Percentiles rank a stretch among this genome's conserved stretches.
Evolutionary conservation across 2,113 vertebrate genomes (phyloP).

Genomic region (Telmatochromis sp.): DNA sequence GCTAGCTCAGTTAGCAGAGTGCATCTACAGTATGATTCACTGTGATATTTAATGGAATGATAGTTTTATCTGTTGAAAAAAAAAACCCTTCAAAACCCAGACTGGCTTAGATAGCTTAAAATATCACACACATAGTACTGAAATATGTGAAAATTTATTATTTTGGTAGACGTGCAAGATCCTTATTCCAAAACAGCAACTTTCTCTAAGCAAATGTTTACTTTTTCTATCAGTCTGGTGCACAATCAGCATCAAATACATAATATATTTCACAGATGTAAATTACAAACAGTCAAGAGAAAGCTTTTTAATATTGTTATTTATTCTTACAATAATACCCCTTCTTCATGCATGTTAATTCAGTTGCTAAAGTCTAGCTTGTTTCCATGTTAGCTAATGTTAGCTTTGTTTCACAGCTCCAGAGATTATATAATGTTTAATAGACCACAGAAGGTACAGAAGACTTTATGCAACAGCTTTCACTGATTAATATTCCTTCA

Average conservation of each 20-base stretch:
- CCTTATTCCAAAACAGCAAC: background rate
- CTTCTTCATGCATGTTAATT: background rate
- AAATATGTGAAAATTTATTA: rapidly evolving
- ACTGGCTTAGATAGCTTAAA: background rate
- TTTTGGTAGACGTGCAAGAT: background rate
- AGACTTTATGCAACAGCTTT: background rate
- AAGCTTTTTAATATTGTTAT: background rate
- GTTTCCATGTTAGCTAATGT: background rate
- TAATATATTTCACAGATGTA: background rate
- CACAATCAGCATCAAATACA: background rate
- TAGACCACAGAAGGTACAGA: background rate
- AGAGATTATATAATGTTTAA: background rate
- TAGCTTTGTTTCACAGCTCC: background rate
- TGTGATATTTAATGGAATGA: background rate
- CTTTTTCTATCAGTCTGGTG: background rate
- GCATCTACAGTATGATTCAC: background rate
- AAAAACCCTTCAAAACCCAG: rapidly evolving
- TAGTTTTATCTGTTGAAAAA: background rate
- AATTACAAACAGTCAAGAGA: background rate
- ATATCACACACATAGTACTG: background rate
- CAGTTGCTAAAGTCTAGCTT: background rate
- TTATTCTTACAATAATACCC: background rate
- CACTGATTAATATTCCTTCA: rapidly evolving
- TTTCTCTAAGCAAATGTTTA: background rate
- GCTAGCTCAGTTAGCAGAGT: background rate